Evolutionary conservation across 2,113 vertebrate species (phyloP), one percentile per base, ranked within the genome.

Genomic region (Corythornis madagascariensis): DNA sequence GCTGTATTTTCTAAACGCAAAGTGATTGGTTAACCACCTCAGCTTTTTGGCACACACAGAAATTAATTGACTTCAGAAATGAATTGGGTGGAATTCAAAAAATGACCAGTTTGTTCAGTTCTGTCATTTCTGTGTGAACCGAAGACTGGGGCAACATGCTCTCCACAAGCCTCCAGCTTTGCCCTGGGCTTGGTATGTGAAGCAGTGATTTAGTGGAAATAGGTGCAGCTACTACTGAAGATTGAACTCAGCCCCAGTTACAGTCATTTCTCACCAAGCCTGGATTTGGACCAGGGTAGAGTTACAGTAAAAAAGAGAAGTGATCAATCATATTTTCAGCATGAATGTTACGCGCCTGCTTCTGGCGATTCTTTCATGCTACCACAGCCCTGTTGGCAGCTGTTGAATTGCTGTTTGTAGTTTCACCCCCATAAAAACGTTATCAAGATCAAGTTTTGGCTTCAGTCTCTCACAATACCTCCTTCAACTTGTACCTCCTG

Each of bases 371-470:
- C 74, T 89, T 84, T 40, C 81, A 16, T 0, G 0, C 63, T 82
- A 84, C 50, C 74, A 65, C 15, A 52, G 66, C 19, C 45, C 16
- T 84, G 38, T 75, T 92, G 92, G 89, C 81, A 93, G 75, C 63
- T 63, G 86, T 61, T 69, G 77, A 80, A 71, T 56, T 85, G 19
- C 59, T 90, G 66, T 93, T 94, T 93, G 90, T 79, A 89, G 84
- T 92, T 92, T 93, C 78, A 87, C 60, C 67, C 47, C 77, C 74
- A 86, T 92, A 86, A 96, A 96, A 93, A 90, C 17, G 42, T 85
- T 94, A 90, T 95, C 95, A 89, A 89, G 93, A 81, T 80, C 65
- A 69, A 88, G 69, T 69, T 90, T 82, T 95, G 91, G 90, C 84
- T 92, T 81, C 66, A 42, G 83, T 24, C 25, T 89, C 86, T 87